These are phyloP conservation scores for Aplodontia rufa DNA, from an alignment of 2,113 vertebrate genomes.

Conservation along the genomic window DNA sequence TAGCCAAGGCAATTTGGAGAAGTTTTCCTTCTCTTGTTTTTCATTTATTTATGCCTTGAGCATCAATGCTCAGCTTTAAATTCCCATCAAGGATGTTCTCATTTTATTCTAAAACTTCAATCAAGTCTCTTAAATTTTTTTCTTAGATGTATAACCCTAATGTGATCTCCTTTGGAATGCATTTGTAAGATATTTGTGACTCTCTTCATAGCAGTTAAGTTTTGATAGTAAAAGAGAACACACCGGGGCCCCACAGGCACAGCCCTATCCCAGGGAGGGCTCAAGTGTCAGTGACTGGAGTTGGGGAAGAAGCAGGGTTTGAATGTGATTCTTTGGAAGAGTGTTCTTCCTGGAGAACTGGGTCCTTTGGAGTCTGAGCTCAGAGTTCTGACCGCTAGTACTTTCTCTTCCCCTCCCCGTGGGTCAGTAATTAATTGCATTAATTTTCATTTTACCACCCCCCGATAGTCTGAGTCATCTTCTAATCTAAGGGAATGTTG, in stretches of 20 bases:
- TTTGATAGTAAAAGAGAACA: not conserved
- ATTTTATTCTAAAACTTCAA: slow-evolving; percentile 31
- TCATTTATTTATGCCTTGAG: not conserved
- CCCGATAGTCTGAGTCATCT: not conserved
- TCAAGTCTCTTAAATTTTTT: not conserved
- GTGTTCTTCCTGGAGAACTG: not conserved
- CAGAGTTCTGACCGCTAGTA: too few relatives aligned
- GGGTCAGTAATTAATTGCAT: not conserved
- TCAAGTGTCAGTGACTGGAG: not conserved
- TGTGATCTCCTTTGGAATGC: not conserved
- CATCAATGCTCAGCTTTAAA: slow-evolving; percentile 2
- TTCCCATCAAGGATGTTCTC: not conserved
- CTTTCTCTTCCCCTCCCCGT: not conserved
- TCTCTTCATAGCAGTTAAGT: not conserved
- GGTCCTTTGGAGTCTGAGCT: not conserved
- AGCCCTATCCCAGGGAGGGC: not conserved
- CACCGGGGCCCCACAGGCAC: not conserved
- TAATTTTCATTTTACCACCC: not conserved
- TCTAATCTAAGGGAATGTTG: not conserved
- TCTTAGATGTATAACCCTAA: not conserved
- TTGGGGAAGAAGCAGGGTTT: not conserved
- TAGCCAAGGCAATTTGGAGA: not conserved
- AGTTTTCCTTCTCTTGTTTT: slow-evolving; percentile 19
- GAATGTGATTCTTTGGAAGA: not conserved
- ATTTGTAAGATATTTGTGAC: not conserved